These are phyloP conservation scores for Sebastes matsubarae DNA, from an alignment of 2,797 vertebrate genomes.

Conservation along the genomic window DNA sequence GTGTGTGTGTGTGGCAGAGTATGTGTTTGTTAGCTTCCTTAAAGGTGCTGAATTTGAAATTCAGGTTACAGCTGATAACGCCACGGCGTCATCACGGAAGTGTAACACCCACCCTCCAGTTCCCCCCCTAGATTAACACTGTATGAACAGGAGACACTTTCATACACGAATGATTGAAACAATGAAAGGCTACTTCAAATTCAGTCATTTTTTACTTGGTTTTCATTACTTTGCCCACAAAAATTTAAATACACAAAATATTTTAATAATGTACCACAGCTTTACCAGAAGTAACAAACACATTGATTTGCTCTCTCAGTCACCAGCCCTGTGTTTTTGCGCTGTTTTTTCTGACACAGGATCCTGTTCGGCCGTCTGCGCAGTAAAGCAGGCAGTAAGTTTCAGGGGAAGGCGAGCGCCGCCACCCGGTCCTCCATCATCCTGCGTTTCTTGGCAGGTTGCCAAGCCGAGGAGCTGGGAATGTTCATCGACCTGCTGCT, in stretches of 20 bases:
- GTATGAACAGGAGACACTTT: not conserved
- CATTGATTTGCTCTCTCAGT: not conserved
- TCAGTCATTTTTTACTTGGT: too few species aligned
- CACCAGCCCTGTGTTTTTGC: not conserved
- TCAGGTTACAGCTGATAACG: too few species aligned
- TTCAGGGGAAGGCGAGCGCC: slow-evolving; percentile 90
- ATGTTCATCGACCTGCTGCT: slow-evolving; percentile 94
- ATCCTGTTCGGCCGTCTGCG: slow-evolving; percentile 95
- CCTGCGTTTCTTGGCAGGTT: slow-evolving; percentile 92
- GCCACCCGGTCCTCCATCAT: slow-evolving; percentile 91
- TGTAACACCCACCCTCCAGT: too few species aligned
- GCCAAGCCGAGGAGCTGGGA: slow-evolving; percentile 88
- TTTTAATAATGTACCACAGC: too few species aligned
- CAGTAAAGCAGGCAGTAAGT: slow-evolving; percentile 92
- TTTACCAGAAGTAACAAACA: not conserved
- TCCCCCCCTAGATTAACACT: too few species aligned
- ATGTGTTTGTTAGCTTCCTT: not conserved
- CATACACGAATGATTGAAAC: not conserved
- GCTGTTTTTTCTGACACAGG: slow-evolving; percentile 70
- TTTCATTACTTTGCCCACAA: not conserved
- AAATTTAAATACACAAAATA: not conserved
- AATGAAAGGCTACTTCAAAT: not conserved
- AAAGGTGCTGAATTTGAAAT: not conserved
- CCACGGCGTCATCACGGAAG: too few species aligned
- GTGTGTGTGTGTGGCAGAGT: not conserved